phyloP scores from a whole-genome alignment of 2,797 vertebrate genomes.

The Numenius phaeopus region DNA sequence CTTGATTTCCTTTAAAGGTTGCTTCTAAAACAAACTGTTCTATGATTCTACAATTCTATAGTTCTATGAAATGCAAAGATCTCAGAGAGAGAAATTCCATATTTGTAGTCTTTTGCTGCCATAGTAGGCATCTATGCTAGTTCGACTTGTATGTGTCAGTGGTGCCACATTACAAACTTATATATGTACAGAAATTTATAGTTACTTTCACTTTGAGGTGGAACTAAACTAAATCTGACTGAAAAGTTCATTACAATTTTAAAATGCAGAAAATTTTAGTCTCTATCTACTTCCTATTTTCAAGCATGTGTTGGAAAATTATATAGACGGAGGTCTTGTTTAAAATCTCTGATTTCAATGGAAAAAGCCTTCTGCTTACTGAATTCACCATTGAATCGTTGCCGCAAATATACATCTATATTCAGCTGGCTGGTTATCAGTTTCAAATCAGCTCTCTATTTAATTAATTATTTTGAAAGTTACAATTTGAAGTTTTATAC shows the following conservation, averaged over 20 bases:
- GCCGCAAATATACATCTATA: neutral
- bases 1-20: too few species aligned
- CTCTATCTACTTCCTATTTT: neutral
- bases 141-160: neutral
- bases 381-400: neutral
- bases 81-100: neutral
- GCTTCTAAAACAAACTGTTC: neutral
- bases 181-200: neutral
- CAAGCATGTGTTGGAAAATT: neutral
- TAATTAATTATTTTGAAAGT: neutral
- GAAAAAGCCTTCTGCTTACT: neutral
- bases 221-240: neutral
- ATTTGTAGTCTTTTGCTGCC: neutral
- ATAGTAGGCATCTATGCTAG: accelerated
- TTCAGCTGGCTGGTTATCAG: neutral
- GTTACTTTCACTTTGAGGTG: neutral
- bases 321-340: neutral
- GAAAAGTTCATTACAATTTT: neutral
- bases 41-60: neutral
- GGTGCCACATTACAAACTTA: neutral
- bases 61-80: neutral
- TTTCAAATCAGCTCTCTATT: neutral
- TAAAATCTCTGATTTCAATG: neutral
- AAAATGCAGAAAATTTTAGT: neutral
- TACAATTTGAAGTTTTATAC: neutral